A percentile compares a stretch with the other conserved stretches of the same genome.
Evolutionary conservation across 2,797 vertebrate genomes (phyloP).

Genomic region (Eulemur rubriventer): DNA sequence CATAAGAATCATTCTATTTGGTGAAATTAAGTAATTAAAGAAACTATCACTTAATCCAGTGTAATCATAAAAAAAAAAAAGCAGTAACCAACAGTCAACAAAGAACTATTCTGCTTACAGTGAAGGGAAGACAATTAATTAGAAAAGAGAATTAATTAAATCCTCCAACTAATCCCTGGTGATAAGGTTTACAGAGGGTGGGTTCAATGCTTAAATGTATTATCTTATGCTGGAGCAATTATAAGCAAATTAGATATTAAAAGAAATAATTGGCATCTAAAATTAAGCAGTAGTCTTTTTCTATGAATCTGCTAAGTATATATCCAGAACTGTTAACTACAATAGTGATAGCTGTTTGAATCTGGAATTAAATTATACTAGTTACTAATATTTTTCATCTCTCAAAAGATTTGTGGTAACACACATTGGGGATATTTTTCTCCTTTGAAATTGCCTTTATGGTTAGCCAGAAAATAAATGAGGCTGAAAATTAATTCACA

Average conservation of each 20-base stretch:
- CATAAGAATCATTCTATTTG: background rate
- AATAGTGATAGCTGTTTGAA: slow-evolving; percentile 13
- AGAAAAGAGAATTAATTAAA: slow-evolving; percentile 52
- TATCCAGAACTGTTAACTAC: slow-evolving; percentile 1
- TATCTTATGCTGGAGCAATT: background rate
- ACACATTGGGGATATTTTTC: slow-evolving; percentile 60
- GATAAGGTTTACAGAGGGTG: background rate
- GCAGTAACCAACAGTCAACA: background rate
- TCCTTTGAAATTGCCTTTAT: slow-evolving; percentile 69
- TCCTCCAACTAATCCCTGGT: background rate
- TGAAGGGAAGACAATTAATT: background rate
- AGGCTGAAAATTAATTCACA: slow-evolving; percentile 78
- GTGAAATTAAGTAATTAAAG: background rate
- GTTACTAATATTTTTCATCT: slow-evolving; percentile 56
- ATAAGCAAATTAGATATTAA: slow-evolving; percentile 1
- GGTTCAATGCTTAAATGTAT: background rate
- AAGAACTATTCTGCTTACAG: background rate
- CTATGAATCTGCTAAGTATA: background rate
- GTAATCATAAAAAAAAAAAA: background rate
- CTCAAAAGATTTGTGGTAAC: slow-evolving; percentile 67
- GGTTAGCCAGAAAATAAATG: slow-evolving; percentile 75
- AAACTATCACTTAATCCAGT: background rate
- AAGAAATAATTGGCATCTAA: slow-evolving; percentile 34
- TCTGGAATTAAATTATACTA: slow-evolving; percentile 54
- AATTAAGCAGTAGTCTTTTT: slow-evolving; percentile 32